Evolutionary conservation across 2,113 vertebrate species (phyloP).

Genomic region (Peucedramus taeniatus): DNA sequence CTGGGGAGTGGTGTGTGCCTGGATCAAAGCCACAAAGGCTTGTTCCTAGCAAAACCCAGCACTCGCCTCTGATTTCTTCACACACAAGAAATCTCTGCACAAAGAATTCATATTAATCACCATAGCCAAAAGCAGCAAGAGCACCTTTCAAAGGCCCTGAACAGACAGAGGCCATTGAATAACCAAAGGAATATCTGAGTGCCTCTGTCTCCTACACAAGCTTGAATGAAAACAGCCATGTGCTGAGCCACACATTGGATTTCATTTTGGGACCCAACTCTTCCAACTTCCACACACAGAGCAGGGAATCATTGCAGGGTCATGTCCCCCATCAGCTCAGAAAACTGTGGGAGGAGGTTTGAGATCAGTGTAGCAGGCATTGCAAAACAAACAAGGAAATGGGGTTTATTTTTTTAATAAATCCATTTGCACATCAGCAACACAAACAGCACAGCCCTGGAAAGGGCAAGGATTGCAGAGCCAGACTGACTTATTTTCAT

Average conservation of each 20-base stretch:
- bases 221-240: neutral
- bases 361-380: neutral
- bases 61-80: neutral
- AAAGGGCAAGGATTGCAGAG: neutral
- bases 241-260: neutral
- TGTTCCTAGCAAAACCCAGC: neutral
- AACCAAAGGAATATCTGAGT: neutral
- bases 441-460: neutral
- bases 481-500: neutral
- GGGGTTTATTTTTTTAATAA: neutral
- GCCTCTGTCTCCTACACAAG: neutral
- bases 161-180: conserved; percentile 6
- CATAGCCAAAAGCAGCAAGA: conserved; percentile 19
- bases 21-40: conserved; percentile 1
- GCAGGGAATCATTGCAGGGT: neutral
- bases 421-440: neutral
- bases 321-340: neutral
- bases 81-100: neutral
- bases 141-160: conserved; percentile 27
- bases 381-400: conserved; percentile 28
- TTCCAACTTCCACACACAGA: neutral
- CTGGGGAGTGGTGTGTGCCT: neutral
- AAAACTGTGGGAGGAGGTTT: neutral
- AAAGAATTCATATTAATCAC: conserved; percentile 23
- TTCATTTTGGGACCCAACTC: neutral